Base-by-base conservation (phyloP, 2,113 vertebrate genomes). In the Percopsis transmontana region DNA sequence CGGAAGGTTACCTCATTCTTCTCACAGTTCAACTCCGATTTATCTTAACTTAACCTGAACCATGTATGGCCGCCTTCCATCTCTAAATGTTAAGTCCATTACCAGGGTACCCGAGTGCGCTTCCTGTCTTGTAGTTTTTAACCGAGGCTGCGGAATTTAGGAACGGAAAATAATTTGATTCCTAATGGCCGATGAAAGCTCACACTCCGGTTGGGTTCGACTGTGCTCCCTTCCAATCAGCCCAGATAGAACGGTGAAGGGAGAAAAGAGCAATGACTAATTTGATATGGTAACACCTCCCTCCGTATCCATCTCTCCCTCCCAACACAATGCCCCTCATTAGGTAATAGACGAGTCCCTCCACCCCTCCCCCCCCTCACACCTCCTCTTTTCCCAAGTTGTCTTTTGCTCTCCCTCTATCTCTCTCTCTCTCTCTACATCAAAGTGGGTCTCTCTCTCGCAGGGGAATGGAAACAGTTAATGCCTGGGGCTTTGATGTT, bases 401-500 rank as follows among this genome's bases (percentile, higher is more conserved):
- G 69, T 79, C 84, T 86, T 61, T 74, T 76, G 68, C 76, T 73
- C 64, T 65, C 15, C 5, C 76, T 77, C 68, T 10, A 0, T 63
- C 59, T 58, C 20, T 62, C 45, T 39, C 24, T 24, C 68, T n/a
- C 38, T 54, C 27, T 19, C 51, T 19, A 15, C 42, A 38, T 42
- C 52, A 16, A 14, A n/a, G 13, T 15, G 15, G 10, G 11, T 24
- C 27, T 55, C 76, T 14, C 58, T 88, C 79, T 77, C 82, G 84
- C 80, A 73, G 68, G 88, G 87, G 91, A 79, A 85, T 88, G 81
- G 88, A 90, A 89, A 83, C 76, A 59, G 89, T 89, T 89, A 89
- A 89, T 80, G 85, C 85, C 88, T 67, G 70, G 70, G 82, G 86
- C 90, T 91, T 89, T 90, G 90, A 90, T 91, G 88, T 84, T 90